Conservation (phyloP, 2,888 invertebrate genomes). For the Drosophila anomelani region DNA sequence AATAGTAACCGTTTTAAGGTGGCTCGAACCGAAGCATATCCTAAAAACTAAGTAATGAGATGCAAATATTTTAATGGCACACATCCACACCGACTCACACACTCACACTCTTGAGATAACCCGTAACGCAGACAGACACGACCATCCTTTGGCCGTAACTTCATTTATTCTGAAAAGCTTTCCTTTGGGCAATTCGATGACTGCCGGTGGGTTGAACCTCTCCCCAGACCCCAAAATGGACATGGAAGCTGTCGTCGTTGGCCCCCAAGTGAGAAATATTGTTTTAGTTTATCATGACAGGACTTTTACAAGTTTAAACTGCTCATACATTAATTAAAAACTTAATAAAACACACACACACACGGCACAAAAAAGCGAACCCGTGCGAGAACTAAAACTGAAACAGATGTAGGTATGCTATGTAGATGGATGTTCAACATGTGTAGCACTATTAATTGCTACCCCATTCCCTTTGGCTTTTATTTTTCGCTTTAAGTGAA, state of each 20-base stretch:
- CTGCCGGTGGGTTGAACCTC: conserved; percentile 35
- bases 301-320: conserved; percentile 79
- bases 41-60: conserved; percentile 74
- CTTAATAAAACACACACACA: conserved; percentile 70
- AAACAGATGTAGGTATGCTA: conserved; percentile 32
- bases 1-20: conserved; percentile 5
- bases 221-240: conserved; percentile 16
- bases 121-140: conserved; percentile 12
- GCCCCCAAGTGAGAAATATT: conserved; percentile 76
- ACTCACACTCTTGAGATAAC: neutral
- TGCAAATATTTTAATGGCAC: conserved; percentile 77
- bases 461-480: neutral
- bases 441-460: conserved; percentile 46
- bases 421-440: conserved; percentile 39
- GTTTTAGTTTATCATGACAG: conserved; percentile 81
- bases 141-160: conserved; percentile 50
- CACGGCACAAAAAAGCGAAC: conserved; percentile 42
- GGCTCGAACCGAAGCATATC: neutral
- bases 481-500: conserved; percentile 4
- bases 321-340: conserved; percentile 80
- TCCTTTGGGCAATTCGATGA: conserved; percentile 36
- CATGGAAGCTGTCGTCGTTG: conserved; percentile 40
- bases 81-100: conserved; percentile 38
- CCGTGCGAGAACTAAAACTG: conserved; percentile 34
- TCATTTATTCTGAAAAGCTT: conserved; percentile 71